Conservation (phyloP, 2,797 vertebrate species). For the Garrulus glandarius region DNA sequence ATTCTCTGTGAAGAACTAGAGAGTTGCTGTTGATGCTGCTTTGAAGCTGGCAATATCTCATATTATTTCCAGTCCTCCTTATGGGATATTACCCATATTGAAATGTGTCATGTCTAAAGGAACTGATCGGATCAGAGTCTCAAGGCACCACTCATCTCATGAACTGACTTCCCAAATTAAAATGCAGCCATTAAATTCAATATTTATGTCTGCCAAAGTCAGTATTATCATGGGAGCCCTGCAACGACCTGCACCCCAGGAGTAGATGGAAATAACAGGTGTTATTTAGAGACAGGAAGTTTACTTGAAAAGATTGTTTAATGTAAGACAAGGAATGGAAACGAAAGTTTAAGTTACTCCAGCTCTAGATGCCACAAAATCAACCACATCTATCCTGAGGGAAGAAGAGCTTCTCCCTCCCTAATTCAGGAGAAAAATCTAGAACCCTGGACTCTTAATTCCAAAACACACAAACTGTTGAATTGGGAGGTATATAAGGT, state of each 20-base stretch:
- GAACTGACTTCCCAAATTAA: neutral
- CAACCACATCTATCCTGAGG: neutral
- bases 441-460: neutral
- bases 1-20: neutral
- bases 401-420: neutral
- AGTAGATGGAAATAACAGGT: neutral
- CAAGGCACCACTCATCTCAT: neutral
- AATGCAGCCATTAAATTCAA: neutral
- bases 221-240: neutral
- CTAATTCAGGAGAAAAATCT: neutral
- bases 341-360: neutral
- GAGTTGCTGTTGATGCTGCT: neutral
- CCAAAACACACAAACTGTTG: neutral
- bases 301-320: neutral
- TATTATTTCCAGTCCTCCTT: neutral
- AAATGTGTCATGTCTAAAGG: neutral
- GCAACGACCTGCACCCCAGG: rapidly evolving
- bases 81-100: neutral
- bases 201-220: neutral
- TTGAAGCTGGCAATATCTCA: neutral
- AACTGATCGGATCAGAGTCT: neutral
- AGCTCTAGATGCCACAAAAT: neutral
- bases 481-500: neutral
- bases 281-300: neutral
- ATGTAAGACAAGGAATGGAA: neutral